Conservation (phyloP, 2,888 invertebrate genomes). For the Drosophila koepferae region DNA sequence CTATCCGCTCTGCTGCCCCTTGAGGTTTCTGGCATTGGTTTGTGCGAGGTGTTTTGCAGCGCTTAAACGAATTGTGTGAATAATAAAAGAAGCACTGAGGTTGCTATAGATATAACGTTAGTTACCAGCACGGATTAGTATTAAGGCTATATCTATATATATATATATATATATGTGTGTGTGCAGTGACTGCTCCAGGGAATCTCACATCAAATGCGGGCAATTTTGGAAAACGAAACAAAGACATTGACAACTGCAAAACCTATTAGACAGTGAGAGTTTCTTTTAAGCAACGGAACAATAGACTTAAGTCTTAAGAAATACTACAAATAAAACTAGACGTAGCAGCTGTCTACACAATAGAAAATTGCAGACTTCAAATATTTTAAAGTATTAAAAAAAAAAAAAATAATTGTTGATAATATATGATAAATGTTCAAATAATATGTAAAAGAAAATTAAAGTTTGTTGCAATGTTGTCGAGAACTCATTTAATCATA, state of each 20-base stretch:
- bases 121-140: slow-evolving; percentile 68
- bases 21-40: slow-evolving; percentile 60
- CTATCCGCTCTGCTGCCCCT: slow-evolving; percentile 41
- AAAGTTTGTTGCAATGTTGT: neutral
- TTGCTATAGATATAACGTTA: slow-evolving; percentile 52
- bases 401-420: no score
- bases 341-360: neutral
- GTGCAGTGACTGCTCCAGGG: neutral
- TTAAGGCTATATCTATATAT: slow-evolving; percentile 16
- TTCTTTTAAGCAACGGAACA: slow-evolving; percentile 4
- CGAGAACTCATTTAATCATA: neutral
- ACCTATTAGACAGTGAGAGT: slow-evolving; percentile 19
- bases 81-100: slow-evolving; percentile 65
- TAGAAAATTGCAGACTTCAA: neutral
- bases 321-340: neutral
- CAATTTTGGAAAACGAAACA: slow-evolving; percentile 8
- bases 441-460: neutral
- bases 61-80: slow-evolving; percentile 76
- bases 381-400: neutral
- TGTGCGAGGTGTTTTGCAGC: slow-evolving; percentile 58
- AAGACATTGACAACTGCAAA: slow-evolving; percentile 12
- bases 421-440: neutral
- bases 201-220: slow-evolving; percentile 1
- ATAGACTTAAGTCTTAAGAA: slow-evolving; percentile 4
- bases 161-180: neutral